A percentile compares a stretch with the other conserved stretches of the same genome.
These are phyloP conservation scores for Hemichromis elongatus DNA, from an alignment of 2,113 vertebrate genomes.

Conservation along the genomic window DNA sequence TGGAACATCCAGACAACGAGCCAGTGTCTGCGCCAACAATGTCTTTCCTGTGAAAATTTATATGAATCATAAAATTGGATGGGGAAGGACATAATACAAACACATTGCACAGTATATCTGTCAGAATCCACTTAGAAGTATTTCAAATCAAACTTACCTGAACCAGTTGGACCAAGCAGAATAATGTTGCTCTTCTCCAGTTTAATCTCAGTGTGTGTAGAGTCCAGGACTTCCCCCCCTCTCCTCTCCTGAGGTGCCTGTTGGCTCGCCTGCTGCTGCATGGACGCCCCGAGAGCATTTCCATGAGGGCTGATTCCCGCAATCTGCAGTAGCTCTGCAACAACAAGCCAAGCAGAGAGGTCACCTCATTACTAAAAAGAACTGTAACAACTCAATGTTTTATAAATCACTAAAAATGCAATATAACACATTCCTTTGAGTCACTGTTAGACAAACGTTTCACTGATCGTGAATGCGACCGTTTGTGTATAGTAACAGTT, in stretches of 20 bases:
- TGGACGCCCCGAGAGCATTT: slow-evolving; percentile 91
- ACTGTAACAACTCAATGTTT: neutral
- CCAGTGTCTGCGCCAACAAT: slow-evolving; percentile 92
- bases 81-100: neutral
- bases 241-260: slow-evolving; percentile 89
- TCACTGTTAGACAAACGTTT: neutral
- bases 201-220: slow-evolving; percentile 87
- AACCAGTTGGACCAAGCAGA: slow-evolving; percentile 95
- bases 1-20: slow-evolving; percentile 94
- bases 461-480: neutral
- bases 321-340: slow-evolving; percentile 93
- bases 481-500: neutral
- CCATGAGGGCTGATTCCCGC: slow-evolving; percentile 95
- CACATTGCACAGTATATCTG: neutral
- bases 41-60: slow-evolving; percentile 83
- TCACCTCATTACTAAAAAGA: neutral
- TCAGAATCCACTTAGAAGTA: neutral
- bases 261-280: slow-evolving; percentile 93
- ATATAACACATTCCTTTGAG: neutral
- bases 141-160: slow-evolving; percentile 74
- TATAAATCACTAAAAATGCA: neutral
- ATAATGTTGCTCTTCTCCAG: slow-evolving; percentile 99
- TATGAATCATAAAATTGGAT: neutral
- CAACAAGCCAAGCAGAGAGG: neutral
- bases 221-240: slow-evolving; percentile 94